Evolutionary conservation across 2,888 invertebrate species (phyloP), one percentile per base, ranked within the genome.

Genomic region (Cordilura impudica): DNA sequence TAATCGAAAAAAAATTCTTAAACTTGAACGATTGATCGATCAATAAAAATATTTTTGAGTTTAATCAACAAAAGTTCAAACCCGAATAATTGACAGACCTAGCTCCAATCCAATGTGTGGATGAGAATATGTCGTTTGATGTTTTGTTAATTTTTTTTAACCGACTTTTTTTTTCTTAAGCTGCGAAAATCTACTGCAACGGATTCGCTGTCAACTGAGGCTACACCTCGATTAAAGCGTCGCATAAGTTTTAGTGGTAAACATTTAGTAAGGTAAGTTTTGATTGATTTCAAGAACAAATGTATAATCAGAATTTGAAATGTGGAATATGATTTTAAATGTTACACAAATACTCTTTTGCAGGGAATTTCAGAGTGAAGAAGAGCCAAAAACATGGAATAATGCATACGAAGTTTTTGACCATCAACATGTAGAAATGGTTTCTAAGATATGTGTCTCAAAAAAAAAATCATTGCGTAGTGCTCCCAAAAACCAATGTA

Each of bases 391-490:
- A 67, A 63, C 77, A 12, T 82, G 81, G 81, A 78, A 82, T 18
- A 80, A 82, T 45, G 81, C 82, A 0, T 83, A 82, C 54, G 83
- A 82, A 63, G 70, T 81, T 18, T 81, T 81, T 0, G 83, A 83
- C 65, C 49, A 77, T 69, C 47, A 73, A 47, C 75, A 76, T 63
- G 35, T 1, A 4, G 77, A 73, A 31, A 65, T 31, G 12, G 39
- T 23, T 16, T 45, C 54, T 39, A 66, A 56, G 31, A 18, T 14
- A 16, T 31, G 43, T 29, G 35, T 10, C 12, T 4, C 18, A 45
- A 29, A 18, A 43, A 16, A 2, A 7, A 7, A 35, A 12, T 5
- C 45, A 10, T 1, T 43, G 8, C 26, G 18, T 43, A 47, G 18
- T n/a, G 16, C 8, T 2, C 7, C 14, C n/a, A 58, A 39, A 31